A percentile compares a stretch with the other conserved stretches of the same genome.
phyloP scores from a whole-genome alignment of 2,888 invertebrate genomes.

The Hesperia comma region DNA sequence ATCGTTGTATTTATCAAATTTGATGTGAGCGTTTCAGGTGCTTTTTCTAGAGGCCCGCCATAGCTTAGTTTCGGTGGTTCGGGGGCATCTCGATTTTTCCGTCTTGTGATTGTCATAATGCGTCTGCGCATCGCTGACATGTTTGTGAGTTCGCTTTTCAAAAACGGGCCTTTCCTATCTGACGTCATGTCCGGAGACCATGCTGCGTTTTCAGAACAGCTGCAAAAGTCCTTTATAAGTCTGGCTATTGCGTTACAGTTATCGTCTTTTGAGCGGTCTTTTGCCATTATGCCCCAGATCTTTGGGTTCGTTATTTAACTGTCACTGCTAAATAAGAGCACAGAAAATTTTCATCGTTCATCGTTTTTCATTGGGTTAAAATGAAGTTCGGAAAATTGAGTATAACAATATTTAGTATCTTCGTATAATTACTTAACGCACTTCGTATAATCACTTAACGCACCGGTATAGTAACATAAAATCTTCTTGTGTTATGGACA shows the following conservation, averaged over 20 bases:
- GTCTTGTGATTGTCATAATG: conserved; percentile 72
- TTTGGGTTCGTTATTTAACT: conserved; percentile 66
- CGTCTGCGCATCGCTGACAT: conserved; percentile 77
- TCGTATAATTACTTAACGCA: neutral
- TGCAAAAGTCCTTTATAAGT: conserved; percentile 78
- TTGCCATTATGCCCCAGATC: conserved; percentile 64
- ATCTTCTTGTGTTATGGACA: no score
- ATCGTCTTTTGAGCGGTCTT: conserved; percentile 63
- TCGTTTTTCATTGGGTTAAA: conserved; percentile 20
- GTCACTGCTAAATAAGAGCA: conserved; percentile 70
- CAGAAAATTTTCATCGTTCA: conserved; percentile 54
- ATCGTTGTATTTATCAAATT: conserved; percentile 70
- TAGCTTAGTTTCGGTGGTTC: conserved; percentile 63
- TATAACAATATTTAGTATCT: conserved; percentile 47
- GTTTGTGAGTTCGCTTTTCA: conserved; percentile 77
- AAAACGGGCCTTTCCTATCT: conserved; percentile 68
- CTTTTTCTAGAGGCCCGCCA: conserved; percentile 48
- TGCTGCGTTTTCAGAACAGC: conserved; percentile 79
- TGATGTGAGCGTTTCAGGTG: conserved; percentile 67
- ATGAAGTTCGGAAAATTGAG: conserved; percentile 18
- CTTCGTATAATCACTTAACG: no score
- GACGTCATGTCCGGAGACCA: conserved; percentile 81
- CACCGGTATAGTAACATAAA: no score
- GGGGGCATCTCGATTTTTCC: conserved; percentile 63
- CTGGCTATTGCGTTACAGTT: conserved; percentile 77